phyloP scores from a whole-genome alignment of 1,140 invertebrate species.

The Anastrepha obliqua region DNA sequence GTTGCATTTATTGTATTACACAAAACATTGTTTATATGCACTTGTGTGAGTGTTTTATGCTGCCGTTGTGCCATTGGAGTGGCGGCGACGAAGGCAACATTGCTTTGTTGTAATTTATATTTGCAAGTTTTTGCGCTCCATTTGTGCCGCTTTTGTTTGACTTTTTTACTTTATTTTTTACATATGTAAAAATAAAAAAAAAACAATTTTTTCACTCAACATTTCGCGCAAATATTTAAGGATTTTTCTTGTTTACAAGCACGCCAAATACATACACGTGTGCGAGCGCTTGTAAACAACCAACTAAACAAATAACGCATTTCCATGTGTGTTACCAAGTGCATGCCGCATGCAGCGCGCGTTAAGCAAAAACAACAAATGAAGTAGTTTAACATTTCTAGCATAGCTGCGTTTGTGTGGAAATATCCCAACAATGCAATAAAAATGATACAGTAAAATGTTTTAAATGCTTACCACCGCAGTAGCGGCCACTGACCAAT shows the following conservation, averaged over 20 bases:
- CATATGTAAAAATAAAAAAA: too few species aligned
- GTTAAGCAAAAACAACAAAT: background rate
- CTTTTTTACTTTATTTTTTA: background rate
- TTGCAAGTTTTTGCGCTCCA: background rate
- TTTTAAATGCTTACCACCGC: conserved; percentile 18
- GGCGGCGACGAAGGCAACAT: too few species aligned
- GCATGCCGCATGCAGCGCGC: background rate
- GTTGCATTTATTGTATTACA: conserved; percentile 6
- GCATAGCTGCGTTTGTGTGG: conserved; percentile 25
- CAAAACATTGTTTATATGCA: conserved; percentile 6
- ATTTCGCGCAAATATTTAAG: conserved; percentile 13
- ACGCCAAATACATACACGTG: background rate
- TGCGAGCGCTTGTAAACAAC: background rate
- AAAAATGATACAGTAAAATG: conserved; percentile 27
- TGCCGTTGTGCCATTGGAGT: background rate
- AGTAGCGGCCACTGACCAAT: background rate
- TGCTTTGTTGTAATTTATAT: background rate
- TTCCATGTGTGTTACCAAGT: background rate
- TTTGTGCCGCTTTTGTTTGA: background rate
- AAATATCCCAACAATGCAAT: conserved; percentile 10
- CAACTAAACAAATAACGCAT: background rate
- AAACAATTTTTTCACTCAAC: too few species aligned
- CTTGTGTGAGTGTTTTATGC: background rate
- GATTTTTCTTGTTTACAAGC: background rate
- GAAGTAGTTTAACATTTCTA: conserved; percentile 2